A percentile compares a stretch with the other conserved stretches of the same genome.
phyloP scores from a whole-genome alignment of 2,797 vertebrate genomes.

The Fistularia tabacaria region DNA sequence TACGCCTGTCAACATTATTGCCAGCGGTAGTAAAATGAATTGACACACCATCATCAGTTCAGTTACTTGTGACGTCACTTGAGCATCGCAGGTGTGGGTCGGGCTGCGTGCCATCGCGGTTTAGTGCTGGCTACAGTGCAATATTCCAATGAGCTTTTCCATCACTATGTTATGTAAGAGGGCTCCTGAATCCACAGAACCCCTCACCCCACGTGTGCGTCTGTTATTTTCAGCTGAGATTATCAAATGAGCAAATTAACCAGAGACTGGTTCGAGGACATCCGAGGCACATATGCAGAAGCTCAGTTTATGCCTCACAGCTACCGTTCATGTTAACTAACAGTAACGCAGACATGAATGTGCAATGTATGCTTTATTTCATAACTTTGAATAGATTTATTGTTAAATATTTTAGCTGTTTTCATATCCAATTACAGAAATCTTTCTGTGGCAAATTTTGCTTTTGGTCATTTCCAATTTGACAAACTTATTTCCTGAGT shows the following conservation, averaged over 20 bases:
- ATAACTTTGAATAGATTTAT: no score
- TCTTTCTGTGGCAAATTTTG: no score
- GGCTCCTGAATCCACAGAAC: constrained; percentile 21
- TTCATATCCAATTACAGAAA: no score
- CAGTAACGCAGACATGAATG: no score
- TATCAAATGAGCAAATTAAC: constrained; percentile 48
- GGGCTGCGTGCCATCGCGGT: constrained; percentile 4
- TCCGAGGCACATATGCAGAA: neutral
- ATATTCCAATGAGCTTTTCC: constrained; percentile 19
- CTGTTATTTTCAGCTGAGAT: constrained; percentile 31
- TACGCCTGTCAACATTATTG: constrained; percentile 15
- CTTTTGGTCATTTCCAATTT: no score
- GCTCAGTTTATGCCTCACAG: neutral
- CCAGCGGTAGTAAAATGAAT: constrained; percentile 26
- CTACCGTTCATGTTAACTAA: no score
- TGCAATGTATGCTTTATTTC: no score
- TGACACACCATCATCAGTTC: constrained; percentile 25
- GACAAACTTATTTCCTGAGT: no score
- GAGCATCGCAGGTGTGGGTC: constrained; percentile 36
- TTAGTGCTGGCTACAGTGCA: constrained; percentile 9
- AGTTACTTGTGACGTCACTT: constrained; percentile 41
- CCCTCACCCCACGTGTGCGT: neutral
- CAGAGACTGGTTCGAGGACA: constrained; percentile 1
- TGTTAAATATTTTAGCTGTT: no score
- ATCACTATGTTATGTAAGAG: constrained; percentile 31